Percentiles rank a stretch among this genome's conserved stretches.
These are phyloP conservation scores for Syngnathus scovelli DNA, from an alignment of 2,113 vertebrate genomes.

Conservation along the genomic window DNA sequence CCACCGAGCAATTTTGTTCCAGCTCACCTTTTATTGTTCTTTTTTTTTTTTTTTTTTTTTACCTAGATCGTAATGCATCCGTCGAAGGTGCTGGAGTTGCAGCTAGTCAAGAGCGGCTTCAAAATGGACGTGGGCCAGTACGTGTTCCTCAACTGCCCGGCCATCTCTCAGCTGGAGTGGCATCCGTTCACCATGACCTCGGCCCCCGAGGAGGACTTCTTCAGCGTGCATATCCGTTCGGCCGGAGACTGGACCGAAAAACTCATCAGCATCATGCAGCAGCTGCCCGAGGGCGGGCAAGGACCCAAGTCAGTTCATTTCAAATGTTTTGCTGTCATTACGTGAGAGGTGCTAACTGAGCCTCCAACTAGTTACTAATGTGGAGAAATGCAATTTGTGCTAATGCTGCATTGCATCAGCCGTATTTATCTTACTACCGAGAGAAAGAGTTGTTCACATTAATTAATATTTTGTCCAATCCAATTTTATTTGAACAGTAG, in stretches of 20 bases:
- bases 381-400: neutral
- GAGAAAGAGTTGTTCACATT: too few species aligned
- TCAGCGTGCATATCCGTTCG: slow-evolving; percentile 81
- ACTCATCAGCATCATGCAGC: slow-evolving; percentile 71
- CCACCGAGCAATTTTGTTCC: too few species aligned
- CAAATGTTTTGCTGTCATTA: neutral
- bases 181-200: slow-evolving; percentile 94
- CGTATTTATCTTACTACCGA: too few species aligned
- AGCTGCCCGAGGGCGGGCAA: slow-evolving; percentile 65
- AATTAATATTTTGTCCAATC: too few species aligned
- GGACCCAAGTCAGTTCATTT: slow-evolving; percentile 73
- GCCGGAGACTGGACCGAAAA: slow-evolving; percentile 85
- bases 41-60: neutral
- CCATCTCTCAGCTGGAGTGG: slow-evolving; percentile 84
- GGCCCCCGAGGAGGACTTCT: slow-evolving; percentile 83
- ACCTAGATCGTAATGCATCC: slow-evolving; percentile 81
- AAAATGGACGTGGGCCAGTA: slow-evolving; percentile 90
- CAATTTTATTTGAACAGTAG: too few species aligned
- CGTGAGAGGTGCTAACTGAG: neutral
- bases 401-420: too few species aligned
- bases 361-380: neutral
- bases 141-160: slow-evolving; percentile 84
- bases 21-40: too few species aligned
- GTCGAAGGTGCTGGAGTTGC: slow-evolving; percentile 85
- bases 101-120: slow-evolving; percentile 83